Evolutionary conservation across 2,888 invertebrate species (phyloP).

Genomic region (Watsonalla binaria): DNA sequence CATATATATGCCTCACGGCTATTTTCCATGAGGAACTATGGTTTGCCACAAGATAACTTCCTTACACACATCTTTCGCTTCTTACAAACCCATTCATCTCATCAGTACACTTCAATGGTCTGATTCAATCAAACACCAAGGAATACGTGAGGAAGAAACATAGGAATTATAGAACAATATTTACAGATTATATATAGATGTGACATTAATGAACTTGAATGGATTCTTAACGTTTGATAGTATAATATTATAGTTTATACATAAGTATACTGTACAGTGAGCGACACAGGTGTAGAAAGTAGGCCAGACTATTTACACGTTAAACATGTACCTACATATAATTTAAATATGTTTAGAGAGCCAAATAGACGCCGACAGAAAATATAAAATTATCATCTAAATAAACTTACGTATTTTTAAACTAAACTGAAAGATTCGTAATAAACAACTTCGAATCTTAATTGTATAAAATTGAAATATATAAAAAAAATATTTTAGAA

Average conservation of each 20-base stretch:
- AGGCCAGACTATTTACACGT: constrained; percentile 61
- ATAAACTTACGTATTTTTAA: too few species aligned
- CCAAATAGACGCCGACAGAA: constrained; percentile 1
- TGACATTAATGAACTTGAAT: constrained; percentile 23
- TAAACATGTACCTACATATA: constrained; percentile 35
- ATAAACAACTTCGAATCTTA: too few species aligned
- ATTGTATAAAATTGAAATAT: neutral
- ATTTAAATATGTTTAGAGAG: constrained; percentile 24
- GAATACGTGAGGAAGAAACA: constrained; percentile 2
- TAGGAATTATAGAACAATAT: neutral
- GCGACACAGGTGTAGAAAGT: constrained; percentile 71
- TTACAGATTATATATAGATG: constrained; percentile 7
- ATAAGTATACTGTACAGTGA: constrained; percentile 62
- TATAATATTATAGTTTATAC: constrained; percentile 30
- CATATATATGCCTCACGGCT: too few species aligned
- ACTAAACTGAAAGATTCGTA: too few species aligned
- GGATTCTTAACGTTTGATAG: constrained; percentile 24
- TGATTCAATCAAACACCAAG: neutral
- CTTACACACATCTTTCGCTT: too few species aligned
- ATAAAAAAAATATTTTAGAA: neutral
- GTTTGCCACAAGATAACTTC: too few species aligned
- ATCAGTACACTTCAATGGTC: too few species aligned
- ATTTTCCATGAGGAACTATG: too few species aligned
- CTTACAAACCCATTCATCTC: too few species aligned
- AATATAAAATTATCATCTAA: too few species aligned